Base-by-base conservation (phyloP, 1,140 invertebrate genomes). In the Eubasilissa regina region DNA sequence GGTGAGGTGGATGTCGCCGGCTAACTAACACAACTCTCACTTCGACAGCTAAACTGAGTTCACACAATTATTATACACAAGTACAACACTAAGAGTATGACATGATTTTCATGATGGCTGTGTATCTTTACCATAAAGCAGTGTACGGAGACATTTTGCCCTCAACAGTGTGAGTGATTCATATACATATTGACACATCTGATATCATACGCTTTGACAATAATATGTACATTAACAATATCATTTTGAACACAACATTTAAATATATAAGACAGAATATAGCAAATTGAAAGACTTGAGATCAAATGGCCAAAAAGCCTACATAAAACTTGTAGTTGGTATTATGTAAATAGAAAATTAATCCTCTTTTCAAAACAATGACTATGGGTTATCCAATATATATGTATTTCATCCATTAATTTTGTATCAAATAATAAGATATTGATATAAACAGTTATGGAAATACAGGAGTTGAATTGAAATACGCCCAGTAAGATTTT, bases 151-250 rank as follows among this genome's bases (percentile, higher is more conserved):
- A 75, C 55, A 75, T 45, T 53, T 58, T 75, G 55, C 73, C 55
- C 73, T 58, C 43, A 15, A 73, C 21, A 55, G 4, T 25, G 21
- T 35, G 43, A 73, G 53, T 73, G 53, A 35, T 60, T 75, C 73
- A 75, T 75, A 75, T 60, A 56, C 73, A 75, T 60, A 75, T 75
- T 75, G 73, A 53, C 73, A 60, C 73, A 75, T 53, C 53, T 47
- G 73, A 58, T 75, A 75, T 58, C 73, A 45, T 68, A 73, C 19
- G 12, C 13, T 75, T 75, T 58, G 25, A 60, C 25, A 58, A 75
- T 56, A 75, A 73, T 73, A 55, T 53, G 35, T 15, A 73, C 47
- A 55, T 73, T 13, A 25, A n/a, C n/a, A 43, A 13, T 35, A 44
- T 64, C 35, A n/a, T 13, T 35, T 64, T 21, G 15, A 17, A 12